A percentile compares a stretch with the other conserved stretches of the same genome.
Evolutionary conservation across 1,140 invertebrate genomes (phyloP).

Genomic region (Dendroctonus ponderosae): DNA sequence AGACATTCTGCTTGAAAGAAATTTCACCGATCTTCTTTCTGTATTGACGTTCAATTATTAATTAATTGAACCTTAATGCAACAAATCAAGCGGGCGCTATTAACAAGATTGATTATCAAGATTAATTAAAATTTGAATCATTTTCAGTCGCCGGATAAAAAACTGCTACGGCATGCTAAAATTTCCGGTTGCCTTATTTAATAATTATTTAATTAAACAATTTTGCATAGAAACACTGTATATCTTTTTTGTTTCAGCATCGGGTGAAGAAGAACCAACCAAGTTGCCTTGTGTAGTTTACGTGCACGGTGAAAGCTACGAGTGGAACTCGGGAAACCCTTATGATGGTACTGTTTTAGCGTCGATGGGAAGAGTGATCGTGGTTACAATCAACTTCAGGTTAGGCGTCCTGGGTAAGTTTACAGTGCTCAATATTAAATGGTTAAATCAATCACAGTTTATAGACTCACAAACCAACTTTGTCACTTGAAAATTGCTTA

Average conservation of each 20-base stretch:
- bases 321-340: slow-evolving; percentile 91
- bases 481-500: not conserved
- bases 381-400: slow-evolving; percentile 96
- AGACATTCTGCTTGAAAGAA: too few species aligned
- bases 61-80: too few species aligned
- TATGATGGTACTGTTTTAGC: slow-evolving; percentile 92
- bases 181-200: too few species aligned
- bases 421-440: not conserved
- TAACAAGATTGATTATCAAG: too few species aligned
- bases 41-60: too few species aligned
- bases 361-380: slow-evolving; percentile 87
- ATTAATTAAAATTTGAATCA: too few species aligned
- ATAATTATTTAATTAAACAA: too few species aligned
- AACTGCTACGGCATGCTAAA: too few species aligned
- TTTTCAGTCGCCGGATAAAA: too few species aligned
- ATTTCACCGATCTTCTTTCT: too few species aligned
- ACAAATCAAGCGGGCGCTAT: too few species aligned
- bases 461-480: not conserved
- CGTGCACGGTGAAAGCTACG: slow-evolving; percentile 92
- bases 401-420: slow-evolving; percentile 90
- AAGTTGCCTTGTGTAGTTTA: slow-evolving; percentile 76
- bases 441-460: not conserved
- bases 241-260: slow-evolving; percentile 41
- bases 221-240: too few species aligned
- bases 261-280: slow-evolving; percentile 46